Evolutionary conservation across 2,888 invertebrate genomes (phyloP).

Genomic region (Aphrophora alni): DNA sequence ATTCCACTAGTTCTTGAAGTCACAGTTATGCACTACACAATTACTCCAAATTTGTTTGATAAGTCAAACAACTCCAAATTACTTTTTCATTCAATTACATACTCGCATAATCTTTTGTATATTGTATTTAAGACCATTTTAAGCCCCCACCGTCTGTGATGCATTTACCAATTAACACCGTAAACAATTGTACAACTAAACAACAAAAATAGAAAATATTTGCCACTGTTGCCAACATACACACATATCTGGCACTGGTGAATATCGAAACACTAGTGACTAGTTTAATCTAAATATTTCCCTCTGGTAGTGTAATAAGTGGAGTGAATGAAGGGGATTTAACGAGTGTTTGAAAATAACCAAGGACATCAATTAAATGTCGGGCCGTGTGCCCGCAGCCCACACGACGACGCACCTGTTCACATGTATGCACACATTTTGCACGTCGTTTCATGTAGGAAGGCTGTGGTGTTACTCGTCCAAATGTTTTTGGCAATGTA

Average conservation of each 20-base stretch:
- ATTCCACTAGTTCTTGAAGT: too few relatives aligned
- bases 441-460: neutral
- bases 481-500: neutral
- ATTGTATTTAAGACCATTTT: too few relatives aligned
- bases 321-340: neutral
- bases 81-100: too few relatives aligned
- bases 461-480: neutral
- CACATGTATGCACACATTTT: neutral
- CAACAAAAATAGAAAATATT: neutral
- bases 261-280: neutral
- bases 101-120: too few relatives aligned
- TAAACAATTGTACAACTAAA: neutral
- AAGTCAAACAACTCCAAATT: too few relatives aligned
- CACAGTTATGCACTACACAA: too few relatives aligned
- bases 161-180: neutral
- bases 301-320: too few relatives aligned
- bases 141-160: neutral
- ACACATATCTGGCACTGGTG: neutral
- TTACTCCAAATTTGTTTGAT: too few relatives aligned
- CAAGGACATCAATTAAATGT: neutral
- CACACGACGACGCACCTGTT: neutral
- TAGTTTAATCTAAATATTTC: neutral
- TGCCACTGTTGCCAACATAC: neutral
- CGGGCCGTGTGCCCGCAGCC: neutral
- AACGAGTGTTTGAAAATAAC: conserved; percentile 2